Evolutionary conservation across 2,888 invertebrate species (phyloP).

Genomic region (Gortyna flavago): DNA sequence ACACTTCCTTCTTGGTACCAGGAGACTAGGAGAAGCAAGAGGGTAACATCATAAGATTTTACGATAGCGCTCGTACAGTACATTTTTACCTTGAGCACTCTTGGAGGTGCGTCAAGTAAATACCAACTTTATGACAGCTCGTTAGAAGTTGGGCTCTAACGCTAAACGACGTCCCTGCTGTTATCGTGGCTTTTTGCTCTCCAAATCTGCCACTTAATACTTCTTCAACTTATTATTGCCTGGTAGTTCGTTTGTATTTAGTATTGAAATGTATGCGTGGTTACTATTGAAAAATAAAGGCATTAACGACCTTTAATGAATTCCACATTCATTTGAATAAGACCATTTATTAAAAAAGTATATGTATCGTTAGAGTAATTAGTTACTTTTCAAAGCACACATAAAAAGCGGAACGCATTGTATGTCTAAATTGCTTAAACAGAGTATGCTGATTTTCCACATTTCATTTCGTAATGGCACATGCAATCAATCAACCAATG

Average conservation of each 20-base stretch:
- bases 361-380: neutral
- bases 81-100: slow-evolving; percentile 75
- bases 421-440: neutral
- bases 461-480: neutral
- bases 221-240: slow-evolving; percentile 82
- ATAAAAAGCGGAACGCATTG: neutral
- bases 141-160: slow-evolving; percentile 87
- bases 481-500: slow-evolving; percentile 4
- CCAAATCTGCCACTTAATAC: slow-evolving; percentile 83
- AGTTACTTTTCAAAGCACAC: neutral
- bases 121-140: slow-evolving; percentile 86
- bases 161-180: slow-evolving; percentile 79
- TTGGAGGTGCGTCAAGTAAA: slow-evolving; percentile 83
- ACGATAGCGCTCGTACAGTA: slow-evolving; percentile 72
- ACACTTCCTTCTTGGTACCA: slow-evolving; percentile 52
- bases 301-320: neutral
- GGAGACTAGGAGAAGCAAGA: slow-evolving; percentile 68
- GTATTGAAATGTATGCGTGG: slow-evolving; percentile 23
- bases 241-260: slow-evolving; percentile 65
- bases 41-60: slow-evolving; percentile 81
- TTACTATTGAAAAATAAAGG: neutral
- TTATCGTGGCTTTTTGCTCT: slow-evolving; percentile 81
- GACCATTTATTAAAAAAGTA: neutral
- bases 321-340: neutral
- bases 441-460: slow-evolving; percentile 7